Conservation (phyloP, 2,888 invertebrate genomes). For the Chironomus riparius region DNA sequence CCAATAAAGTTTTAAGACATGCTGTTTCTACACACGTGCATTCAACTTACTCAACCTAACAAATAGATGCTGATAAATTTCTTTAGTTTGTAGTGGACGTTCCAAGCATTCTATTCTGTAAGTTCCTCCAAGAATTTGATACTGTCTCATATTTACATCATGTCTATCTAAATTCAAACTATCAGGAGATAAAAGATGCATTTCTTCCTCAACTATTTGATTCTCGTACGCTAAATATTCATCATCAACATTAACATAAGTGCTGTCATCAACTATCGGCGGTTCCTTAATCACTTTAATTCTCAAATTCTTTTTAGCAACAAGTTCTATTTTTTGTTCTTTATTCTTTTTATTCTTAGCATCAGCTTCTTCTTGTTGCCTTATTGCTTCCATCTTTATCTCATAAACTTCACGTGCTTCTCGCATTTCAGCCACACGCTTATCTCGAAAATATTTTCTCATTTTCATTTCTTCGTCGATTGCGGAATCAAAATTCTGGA, state of each 20-base stretch:
- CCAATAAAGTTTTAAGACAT: too few species aligned
- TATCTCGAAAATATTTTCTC: not conserved
- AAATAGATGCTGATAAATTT: not conserved
- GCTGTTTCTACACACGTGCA: not conserved
- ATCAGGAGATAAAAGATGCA: not conserved
- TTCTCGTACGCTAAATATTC: conserved; percentile 18
- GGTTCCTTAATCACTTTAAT: not conserved
- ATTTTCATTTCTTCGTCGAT: not conserved
- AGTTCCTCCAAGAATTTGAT: conserved; percentile 16
- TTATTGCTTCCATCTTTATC: not conserved
- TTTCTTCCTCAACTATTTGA: not conserved
- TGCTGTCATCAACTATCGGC: conserved; percentile 18
- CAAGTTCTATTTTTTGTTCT: not conserved
- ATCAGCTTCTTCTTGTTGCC: not conserved
- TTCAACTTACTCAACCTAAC: conserved; percentile 1
- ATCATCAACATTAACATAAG: conserved; percentile 21
- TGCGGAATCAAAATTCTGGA: not conserved
- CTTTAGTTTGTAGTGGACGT: conserved; percentile 4
- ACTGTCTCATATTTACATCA: conserved; percentile 20
- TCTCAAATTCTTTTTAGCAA: not conserved
- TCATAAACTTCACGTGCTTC: not conserved
- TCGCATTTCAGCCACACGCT: not conserved
- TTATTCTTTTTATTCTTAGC: not conserved
- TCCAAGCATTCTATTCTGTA: conserved; percentile 3
- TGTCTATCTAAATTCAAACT: not conserved